Evolutionary conservation across 1,140 invertebrate species (phyloP).

Genomic region (Drosophila jambulina): DNA sequence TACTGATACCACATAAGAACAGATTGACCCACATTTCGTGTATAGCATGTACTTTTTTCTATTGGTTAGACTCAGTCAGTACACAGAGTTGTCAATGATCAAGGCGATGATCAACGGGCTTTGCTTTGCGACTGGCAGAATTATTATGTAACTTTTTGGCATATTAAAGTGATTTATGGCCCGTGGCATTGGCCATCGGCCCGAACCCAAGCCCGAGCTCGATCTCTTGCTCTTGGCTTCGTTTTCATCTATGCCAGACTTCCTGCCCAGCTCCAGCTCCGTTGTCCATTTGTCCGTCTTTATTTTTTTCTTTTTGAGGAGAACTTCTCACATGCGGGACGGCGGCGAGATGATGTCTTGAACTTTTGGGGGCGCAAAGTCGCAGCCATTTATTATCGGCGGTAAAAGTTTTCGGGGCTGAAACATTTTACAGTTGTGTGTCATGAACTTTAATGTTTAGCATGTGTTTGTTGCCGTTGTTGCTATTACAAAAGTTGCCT

Average conservation of each 20-base stretch:
- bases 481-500: slow-evolving; percentile 47
- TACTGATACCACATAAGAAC: slow-evolving; percentile 12
- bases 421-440: slow-evolving; percentile 82
- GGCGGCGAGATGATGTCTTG: slow-evolving; percentile 52
- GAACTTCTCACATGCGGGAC: slow-evolving; percentile 78
- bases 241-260: slow-evolving; percentile 58
- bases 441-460: slow-evolving; percentile 81
- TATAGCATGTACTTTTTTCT: background rate
- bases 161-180: slow-evolving; percentile 82
- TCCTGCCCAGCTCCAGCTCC: slow-evolving; percentile 55
- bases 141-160: slow-evolving; percentile 82
- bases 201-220: slow-evolving; percentile 3
- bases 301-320: slow-evolving; percentile 30
- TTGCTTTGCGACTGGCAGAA: slow-evolving; percentile 57
- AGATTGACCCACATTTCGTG: slow-evolving; percentile 3
- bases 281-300: slow-evolving; percentile 24
- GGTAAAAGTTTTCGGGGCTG: slow-evolving; percentile 74
- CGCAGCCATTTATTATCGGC: slow-evolving; percentile 76
- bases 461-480: slow-evolving; percentile 55
- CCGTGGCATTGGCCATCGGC: slow-evolving; percentile 74
- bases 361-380: slow-evolving; percentile 82
- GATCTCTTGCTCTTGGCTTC: slow-evolving; percentile 70
- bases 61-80: background rate
- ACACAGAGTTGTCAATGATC: slow-evolving; percentile 54
- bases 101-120: slow-evolving; percentile 43